phyloP scores from a whole-genome alignment of 2,888 invertebrate genomes.

The Tipula lateralis region DNA sequence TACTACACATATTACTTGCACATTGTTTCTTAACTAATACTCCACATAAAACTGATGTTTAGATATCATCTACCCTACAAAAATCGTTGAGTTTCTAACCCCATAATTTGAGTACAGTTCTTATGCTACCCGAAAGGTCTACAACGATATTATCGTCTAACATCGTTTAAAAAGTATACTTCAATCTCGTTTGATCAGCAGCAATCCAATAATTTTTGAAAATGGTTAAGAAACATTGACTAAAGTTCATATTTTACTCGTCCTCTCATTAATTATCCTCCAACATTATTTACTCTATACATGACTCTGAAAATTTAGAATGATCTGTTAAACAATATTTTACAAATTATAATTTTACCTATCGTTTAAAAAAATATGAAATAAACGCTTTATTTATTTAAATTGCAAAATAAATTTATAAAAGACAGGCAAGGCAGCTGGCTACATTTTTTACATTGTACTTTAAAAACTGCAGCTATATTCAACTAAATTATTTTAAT shows the following conservation, averaged over 20 bases:
- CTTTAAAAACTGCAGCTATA: not conserved
- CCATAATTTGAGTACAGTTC: too few species aligned
- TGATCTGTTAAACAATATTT: not conserved
- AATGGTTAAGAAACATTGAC: not conserved
- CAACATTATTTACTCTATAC: not conserved
- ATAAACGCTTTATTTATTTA: not conserved
- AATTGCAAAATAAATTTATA: not conserved
- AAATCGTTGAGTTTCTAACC: too few species aligned
- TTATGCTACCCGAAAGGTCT: too few species aligned
- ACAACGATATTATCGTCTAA: too few species aligned
- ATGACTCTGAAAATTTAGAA: not conserved
- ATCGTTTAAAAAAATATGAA: not conserved
- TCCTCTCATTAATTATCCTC: not conserved
- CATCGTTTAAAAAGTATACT: too few species aligned
- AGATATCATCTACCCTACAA: too few species aligned
- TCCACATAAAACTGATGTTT: not conserved
- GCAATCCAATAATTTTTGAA: not conserved
- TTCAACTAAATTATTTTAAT: not conserved
- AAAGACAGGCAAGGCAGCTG: not conserved
- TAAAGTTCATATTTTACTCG: not conserved
- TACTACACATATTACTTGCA: too few species aligned
- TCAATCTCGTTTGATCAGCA: too few species aligned
- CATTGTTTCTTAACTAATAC: not conserved
- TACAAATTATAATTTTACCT: not conserved
- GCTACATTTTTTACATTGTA: not conserved